These are phyloP conservation scores for Spisula solida DNA, from an alignment of 2,888 invertebrate genomes.

Conservation along the genomic window DNA sequence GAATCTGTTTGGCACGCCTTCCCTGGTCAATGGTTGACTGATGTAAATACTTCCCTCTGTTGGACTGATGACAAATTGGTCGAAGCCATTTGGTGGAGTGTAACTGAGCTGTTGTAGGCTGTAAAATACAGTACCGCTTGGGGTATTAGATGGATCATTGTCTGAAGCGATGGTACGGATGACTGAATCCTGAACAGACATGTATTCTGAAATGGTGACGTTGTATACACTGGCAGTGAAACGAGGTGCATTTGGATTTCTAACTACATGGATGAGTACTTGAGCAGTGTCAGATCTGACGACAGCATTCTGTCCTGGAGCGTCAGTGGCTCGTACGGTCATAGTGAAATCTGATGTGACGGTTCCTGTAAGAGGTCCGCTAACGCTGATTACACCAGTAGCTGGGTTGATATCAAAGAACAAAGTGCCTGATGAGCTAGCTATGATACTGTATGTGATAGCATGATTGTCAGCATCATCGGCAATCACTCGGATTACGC, in stretches of 20 bases:
- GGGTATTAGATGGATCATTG: conserved; percentile 73
- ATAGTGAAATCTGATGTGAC: conserved; percentile 72
- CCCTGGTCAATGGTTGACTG: conserved; percentile 76
- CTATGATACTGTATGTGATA: conserved; percentile 73
- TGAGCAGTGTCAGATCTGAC: conserved; percentile 72
- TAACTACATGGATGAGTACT: conserved; percentile 78
- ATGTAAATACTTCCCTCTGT: conserved; percentile 77
- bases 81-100: conserved; percentile 66
- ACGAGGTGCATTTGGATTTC: conserved; percentile 83
- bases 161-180: conserved; percentile 74
- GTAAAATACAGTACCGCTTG: conserved; percentile 76
- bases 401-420: conserved; percentile 82
- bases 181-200: conserved; percentile 62
- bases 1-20: conserved; percentile 73
- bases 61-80: conserved; percentile 77
- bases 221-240: conserved; percentile 74
- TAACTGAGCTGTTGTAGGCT: conserved; percentile 63
- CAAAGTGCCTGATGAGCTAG: conserved; percentile 72
- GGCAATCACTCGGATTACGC: conserved; percentile 74
- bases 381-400: conserved; percentile 79
- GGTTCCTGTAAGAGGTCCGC: conserved; percentile 63
- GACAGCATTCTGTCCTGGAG: conserved; percentile 70
- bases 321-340: conserved; percentile 79
- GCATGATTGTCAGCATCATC: conserved; percentile 76
- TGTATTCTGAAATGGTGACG: conserved; percentile 80